These are phyloP conservation scores for Buceros bicornis DNA, from an alignment of 2,797 vertebrate genomes.

Conservation along the genomic window DNA sequence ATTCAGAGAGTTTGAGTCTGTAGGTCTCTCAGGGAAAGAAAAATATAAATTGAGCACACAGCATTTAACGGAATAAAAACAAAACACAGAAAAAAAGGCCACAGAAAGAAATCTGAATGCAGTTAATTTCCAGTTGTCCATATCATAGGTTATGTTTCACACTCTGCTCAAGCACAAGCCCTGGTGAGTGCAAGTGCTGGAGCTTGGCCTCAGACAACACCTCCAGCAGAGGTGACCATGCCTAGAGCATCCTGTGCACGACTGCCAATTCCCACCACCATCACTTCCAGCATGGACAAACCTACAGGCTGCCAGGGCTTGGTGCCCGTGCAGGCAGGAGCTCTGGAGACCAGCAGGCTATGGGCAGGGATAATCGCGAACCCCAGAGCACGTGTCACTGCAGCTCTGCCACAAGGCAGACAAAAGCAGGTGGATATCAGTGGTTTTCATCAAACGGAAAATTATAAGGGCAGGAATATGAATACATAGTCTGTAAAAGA, in stretches of 20 bases:
- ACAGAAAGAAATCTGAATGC: neutral
- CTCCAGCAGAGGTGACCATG: neutral
- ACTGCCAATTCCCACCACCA: neutral
- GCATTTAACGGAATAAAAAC: neutral
- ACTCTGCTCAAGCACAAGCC: neutral
- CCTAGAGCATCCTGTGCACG: neutral
- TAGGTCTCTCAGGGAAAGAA: neutral
- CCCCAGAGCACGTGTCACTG: rapidly evolving
- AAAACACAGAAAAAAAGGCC: neutral
- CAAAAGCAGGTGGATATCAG: neutral
- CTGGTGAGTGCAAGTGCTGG: neutral
- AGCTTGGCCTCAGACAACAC: neutral
- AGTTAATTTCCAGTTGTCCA: neutral
- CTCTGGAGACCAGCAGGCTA: neutral
- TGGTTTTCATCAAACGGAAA: neutral
- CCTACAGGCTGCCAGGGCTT: neutral
- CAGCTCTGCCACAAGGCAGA: neutral
- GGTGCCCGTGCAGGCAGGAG: neutral
- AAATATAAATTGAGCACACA: neutral
- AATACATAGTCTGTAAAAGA: neutral
- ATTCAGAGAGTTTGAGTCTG: neutral
- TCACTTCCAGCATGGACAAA: neutral
- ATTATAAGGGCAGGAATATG: neutral
- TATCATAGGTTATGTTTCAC: neutral
- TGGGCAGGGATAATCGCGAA: neutral